A percentile compares a stretch with the other conserved stretches of the same genome.
Evolutionary conservation across 1,140 invertebrate genomes (phyloP).

Genomic region (Heterodera schachtii): DNA sequence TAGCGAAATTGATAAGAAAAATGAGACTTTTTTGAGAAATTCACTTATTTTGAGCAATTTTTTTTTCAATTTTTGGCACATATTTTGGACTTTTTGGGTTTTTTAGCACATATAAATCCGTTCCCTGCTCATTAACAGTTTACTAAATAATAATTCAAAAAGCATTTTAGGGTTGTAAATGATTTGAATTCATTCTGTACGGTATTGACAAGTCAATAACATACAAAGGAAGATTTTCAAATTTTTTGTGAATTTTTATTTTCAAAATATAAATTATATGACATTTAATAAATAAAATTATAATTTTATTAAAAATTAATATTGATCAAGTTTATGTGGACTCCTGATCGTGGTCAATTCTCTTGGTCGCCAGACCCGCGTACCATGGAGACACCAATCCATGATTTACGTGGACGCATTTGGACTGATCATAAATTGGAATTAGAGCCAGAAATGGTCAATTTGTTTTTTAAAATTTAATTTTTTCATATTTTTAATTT

Average conservation of each 20-base stretch:
- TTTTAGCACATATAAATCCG: no score
- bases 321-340: slow-evolving; percentile 68
- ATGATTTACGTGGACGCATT: slow-evolving; percentile 80
- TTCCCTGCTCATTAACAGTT: no score
- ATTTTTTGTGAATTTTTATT: background rate
- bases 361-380: slow-evolving; percentile 56
- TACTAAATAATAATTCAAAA: no score
- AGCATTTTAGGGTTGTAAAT: slow-evolving; percentile 76
- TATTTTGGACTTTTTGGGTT: no score
- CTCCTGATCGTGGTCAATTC: slow-evolving; percentile 68
- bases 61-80: no score
- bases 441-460: slow-evolving; percentile 53
- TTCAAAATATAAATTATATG: background rate
- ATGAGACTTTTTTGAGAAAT: no score
- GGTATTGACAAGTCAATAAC: slow-evolving; percentile 83
- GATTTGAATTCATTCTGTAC: slow-evolving; percentile 98
- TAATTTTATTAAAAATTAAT: no score
- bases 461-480: no score
- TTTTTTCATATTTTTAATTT: slow-evolving; percentile 1
- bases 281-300: no score
- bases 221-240: slow-evolving; percentile 71
- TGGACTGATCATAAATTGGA: slow-evolving; percentile 76
- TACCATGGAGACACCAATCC: slow-evolving; percentile 49
- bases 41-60: no score
- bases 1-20: no score